Conservation (phyloP, 2,888 invertebrate species). For the Tribolium freemani region DNA sequence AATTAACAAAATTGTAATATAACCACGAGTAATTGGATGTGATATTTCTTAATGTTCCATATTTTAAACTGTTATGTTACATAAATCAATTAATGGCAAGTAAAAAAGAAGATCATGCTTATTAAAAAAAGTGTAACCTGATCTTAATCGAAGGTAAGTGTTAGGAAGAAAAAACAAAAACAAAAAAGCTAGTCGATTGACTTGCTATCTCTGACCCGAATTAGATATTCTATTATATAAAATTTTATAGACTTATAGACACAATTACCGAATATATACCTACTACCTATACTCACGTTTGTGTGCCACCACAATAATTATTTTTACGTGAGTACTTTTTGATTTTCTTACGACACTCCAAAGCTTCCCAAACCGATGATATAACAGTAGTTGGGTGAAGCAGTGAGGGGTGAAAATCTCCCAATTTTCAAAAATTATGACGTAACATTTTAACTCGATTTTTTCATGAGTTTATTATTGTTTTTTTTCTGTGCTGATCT, state of each 20-base stretch:
- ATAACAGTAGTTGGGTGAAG: not conserved
- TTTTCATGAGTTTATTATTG: not conserved
- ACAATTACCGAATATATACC: no score
- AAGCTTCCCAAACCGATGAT: not conserved
- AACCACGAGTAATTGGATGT: not conserved
- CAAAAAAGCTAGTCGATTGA: not conserved
- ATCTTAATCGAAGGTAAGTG: no score
- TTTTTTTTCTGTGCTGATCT: conserved; percentile 19
- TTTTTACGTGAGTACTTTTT: not conserved
- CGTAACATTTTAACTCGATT: not conserved
- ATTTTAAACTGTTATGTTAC: not conserved
- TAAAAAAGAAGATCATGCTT: not conserved
- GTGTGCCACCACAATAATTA: not conserved
- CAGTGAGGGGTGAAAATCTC: not conserved
- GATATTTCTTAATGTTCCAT: not conserved
- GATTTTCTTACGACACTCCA: not conserved
- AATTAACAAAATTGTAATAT: not conserved
- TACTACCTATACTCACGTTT: no score
- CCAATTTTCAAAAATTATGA: not conserved
- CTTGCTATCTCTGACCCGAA: not conserved
- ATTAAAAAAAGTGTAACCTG: no score
- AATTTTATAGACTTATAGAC: not conserved
- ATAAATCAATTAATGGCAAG: not conserved
- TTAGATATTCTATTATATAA: not conserved
- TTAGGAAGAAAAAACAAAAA: not conserved